Conservation (phyloP, 2,797 vertebrate species). For the Onychomys arenicola region DNA sequence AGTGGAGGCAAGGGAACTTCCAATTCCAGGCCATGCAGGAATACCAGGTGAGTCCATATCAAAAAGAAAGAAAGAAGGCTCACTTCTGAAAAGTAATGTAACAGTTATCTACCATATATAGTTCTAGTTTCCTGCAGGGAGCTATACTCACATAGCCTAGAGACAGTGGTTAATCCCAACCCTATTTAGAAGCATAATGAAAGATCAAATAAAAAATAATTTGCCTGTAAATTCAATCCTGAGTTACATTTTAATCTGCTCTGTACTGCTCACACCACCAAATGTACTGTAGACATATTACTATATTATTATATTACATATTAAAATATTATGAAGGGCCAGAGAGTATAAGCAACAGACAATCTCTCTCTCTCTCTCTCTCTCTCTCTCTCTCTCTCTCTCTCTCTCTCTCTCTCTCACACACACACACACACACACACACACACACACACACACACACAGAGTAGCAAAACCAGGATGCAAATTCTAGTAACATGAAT, state of each 20-base stretch:
- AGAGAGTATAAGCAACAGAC: neutral
- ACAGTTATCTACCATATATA: neutral
- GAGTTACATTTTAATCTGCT: neutral
- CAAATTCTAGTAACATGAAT: neutral
- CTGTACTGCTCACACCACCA: neutral
- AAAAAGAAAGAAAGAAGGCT: neutral
- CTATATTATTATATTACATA: neutral
- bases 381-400: too few species aligned
- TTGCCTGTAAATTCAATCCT: neutral
- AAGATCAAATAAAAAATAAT: neutral
- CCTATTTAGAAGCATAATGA: neutral
- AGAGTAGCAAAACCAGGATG: neutral
- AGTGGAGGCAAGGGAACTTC: neutral
- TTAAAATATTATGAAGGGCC: neutral
- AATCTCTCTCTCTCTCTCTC: too few species aligned
- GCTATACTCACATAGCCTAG: neutral
- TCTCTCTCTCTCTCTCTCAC: too few species aligned
- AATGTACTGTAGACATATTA: neutral
- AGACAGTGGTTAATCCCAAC: neutral
- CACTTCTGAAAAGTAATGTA: neutral
- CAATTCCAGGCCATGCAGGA: neutral
- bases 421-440: too few species aligned
- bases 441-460: too few species aligned
- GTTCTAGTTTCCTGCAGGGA: slow-evolving; percentile 3
- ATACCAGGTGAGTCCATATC: neutral